Base-by-base conservation (phyloP, 2,888 invertebrate species). In the Candidula unifasciata region DNA sequence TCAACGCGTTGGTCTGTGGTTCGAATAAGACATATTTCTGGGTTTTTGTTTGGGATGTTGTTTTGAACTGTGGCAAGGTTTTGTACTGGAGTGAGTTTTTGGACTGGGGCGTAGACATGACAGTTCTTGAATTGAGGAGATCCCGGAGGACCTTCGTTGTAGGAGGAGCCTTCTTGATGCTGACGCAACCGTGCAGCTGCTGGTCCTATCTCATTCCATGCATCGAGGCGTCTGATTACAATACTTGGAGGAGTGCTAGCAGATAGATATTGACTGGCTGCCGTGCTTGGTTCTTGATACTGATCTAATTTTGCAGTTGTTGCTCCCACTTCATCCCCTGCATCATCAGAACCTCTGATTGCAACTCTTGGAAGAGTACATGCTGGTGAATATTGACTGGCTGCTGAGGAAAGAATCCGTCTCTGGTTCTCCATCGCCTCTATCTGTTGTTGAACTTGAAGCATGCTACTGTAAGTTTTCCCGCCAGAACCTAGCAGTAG, bases 341-440 rank as follows among this genome's bases (percentile, higher is more conserved):
- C 44, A 44, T 44, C 13, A 13, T 44, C n/a, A n/a, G n/a, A 44
- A 13, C 44, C 8, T 10, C 13, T 44, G 44, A 44, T 44, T 6
- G 8, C 44, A 10, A 13, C 44, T 44, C 44, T 44, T 0, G 6
- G 44, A 44, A 13, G 44, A 44, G 37, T 35, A 24, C 44, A 27
- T 27, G 27, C 21, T 44, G 16, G 27, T 16, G 27, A 27, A 44
- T 13, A 2, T 37, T 16, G 73, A 10, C 27, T 73, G 52, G 44
- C 44, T n/a, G n/a, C 52, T 27, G 52, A 8, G 18, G 76, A 54
- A 27, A 76, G 76, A 33, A 3, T 18, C 35, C 0, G 24, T 57
- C 35, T 64, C 33, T 64, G 78, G 13, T 35, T 60, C n/a, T 78
- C 78, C 60, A 78, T 60, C 37, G 64, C 78, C 37, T 78, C 78